phyloP scores from a whole-genome alignment of 2,888 invertebrate species.

The Apamea crenata region DNA sequence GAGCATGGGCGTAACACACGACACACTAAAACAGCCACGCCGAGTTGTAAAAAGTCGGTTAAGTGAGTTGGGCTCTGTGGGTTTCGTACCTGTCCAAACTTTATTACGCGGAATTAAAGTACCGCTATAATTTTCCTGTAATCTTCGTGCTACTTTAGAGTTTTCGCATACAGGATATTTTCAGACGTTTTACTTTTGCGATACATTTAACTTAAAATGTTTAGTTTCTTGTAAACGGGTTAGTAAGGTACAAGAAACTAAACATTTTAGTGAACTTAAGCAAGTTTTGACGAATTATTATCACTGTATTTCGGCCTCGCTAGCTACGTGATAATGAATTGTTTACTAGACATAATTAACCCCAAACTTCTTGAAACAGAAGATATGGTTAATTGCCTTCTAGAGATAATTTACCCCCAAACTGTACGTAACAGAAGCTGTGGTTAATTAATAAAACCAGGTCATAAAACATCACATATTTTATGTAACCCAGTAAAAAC shows the following conservation, averaged over 20 bases:
- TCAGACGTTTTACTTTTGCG: constrained; percentile 24
- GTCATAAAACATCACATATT: not conserved
- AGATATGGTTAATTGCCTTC: not conserved
- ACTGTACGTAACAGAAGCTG: constrained; percentile 1
- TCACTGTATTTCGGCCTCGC: not conserved
- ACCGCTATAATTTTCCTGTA: constrained; percentile 68
- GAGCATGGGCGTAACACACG: constrained; percentile 48
- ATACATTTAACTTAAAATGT: constrained; percentile 25
- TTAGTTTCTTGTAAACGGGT: not conserved
- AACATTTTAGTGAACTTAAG: not conserved
- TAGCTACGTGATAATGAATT: not conserved
- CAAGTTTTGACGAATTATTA: not conserved
- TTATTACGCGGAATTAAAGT: constrained; percentile 66
- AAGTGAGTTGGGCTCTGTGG: constrained; percentile 64
- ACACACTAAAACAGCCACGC: constrained; percentile 58
- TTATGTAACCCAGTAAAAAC: not conserved
- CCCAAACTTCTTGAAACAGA: constrained; percentile 1
- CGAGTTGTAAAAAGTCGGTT: constrained; percentile 64
- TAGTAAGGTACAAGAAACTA: not conserved
- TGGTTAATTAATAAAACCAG: not conserved
- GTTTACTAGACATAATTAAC: not conserved
- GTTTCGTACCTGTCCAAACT: constrained; percentile 68
- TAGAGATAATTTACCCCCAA: not conserved
- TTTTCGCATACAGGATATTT: constrained; percentile 49
- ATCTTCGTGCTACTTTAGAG: constrained; percentile 62